Base-by-base conservation (phyloP, 2,113 vertebrate species). In the Charadrius vociferus region DNA sequence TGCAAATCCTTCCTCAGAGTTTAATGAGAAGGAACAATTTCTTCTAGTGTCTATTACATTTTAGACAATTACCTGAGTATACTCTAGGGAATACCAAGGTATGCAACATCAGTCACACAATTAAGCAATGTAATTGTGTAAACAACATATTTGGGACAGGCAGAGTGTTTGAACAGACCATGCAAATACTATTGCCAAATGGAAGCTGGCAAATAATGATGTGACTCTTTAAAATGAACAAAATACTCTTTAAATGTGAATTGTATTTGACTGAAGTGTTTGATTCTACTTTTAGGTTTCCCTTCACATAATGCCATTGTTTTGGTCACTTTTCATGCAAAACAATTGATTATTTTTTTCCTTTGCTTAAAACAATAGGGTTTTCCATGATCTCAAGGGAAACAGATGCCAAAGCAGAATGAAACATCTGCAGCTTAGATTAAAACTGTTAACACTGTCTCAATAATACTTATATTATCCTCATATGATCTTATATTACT, bases 21-120 rank as follows among this genome's bases (percentile, higher is more conserved):
- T 84, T 87, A 79, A 94, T 86, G 84, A 86, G 77, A 86, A 81
- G 59, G 63, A 92, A 80, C 49, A 47, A 50, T 86, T 87, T 90
- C 32, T 74, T 78, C 32, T 67, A 74, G 47, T 49, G 59, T 50
- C 83, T 96, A 32, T 79, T 93, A 43, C 39, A 81, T 79, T 91
- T 91, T 79, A 91, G 73, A 81, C 18, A 78, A 83, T 78, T 91
- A 75, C 61, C 37, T 72, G n/a, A 75, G 12, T 58, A 12, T 80
- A 26, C 79, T 72, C 15, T 85, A 61, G 71, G 71, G 67, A 90
- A 93, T 47, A 74, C 29, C 72, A 37, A 92, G 41, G 65, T 93
- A 36, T 66, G 63, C 81, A 86, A 84, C 59, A 93, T 62, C 91
- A 93, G 93, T 74, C 72, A 84, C 52, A 73, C 65, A 78, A 36